phyloP scores from a whole-genome alignment of 2,113 vertebrate genomes.

The Sturnus vulgaris region DNA sequence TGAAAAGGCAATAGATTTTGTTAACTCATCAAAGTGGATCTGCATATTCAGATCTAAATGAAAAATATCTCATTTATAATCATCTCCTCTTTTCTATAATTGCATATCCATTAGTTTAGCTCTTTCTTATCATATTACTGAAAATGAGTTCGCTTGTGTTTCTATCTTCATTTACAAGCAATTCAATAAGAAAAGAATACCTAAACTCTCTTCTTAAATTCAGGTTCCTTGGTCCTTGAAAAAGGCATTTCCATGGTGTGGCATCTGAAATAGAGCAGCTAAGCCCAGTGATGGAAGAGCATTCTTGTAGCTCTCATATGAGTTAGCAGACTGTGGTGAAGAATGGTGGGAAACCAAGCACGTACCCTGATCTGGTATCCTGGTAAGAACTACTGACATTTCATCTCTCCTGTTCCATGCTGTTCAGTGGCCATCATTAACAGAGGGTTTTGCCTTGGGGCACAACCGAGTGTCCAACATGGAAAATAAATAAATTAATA shows the following conservation, averaged over 20 bases:
- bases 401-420: not conserved
- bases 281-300: not conserved
- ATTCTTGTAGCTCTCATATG: not conserved
- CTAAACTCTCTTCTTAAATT: not conserved
- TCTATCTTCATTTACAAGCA: not conserved
- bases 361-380: not conserved
- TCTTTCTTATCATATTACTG: not conserved
- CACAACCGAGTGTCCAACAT: not conserved
- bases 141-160: not conserved
- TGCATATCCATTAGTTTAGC: not conserved
- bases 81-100: not conserved
- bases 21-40: not conserved
- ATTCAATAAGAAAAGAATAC: not conserved
- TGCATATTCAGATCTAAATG: not conserved
- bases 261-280: not conserved
- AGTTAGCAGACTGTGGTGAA: not conserved
- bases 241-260: not conserved
- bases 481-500: not conserved
- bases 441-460: not conserved
- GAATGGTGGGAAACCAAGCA: not conserved
- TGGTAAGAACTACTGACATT: not conserved
- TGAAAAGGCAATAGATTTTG: constrained; percentile 9
- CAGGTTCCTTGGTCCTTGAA: not conserved
- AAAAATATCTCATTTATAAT: constrained; percentile 7
- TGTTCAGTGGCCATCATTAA: not conserved